phyloP scores from a whole-genome alignment of 2,113 vertebrate species.

The Crotalus helleri region DNA sequence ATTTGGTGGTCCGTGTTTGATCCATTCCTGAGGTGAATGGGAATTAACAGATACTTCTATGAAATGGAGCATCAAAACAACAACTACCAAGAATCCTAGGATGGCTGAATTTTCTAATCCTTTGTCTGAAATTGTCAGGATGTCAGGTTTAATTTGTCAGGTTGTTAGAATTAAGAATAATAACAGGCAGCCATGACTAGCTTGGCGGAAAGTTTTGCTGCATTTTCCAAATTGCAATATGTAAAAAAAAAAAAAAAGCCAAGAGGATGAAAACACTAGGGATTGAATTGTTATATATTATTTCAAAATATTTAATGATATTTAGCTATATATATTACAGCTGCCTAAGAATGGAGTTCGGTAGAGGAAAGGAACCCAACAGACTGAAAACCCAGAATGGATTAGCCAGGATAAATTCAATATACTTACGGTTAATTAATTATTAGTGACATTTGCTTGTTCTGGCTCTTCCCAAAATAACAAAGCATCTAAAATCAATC shows the following conservation, averaged over 20 bases:
- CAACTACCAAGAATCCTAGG: not conserved
- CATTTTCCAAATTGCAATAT: not conserved
- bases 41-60: conserved; percentile 19
- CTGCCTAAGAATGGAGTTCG: not conserved
- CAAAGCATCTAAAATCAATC: not conserved
- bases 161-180: not conserved
- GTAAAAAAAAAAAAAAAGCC: not conserved
- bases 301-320: not conserved
- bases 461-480: not conserved
- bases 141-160: too few relatives aligned
- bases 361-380: not conserved
- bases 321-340: not conserved
- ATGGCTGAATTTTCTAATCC: not conserved
- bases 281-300: not conserved
- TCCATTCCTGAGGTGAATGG: conserved; percentile 79
- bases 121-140: not conserved
- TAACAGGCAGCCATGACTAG: not conserved
- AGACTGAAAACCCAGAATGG: not conserved
- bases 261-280: not conserved
- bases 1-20: conserved; percentile 73
- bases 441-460: not conserved
- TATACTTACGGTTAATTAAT: not conserved
- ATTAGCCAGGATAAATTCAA: not conserved
- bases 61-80: not conserved
- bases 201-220: not conserved